Evolutionary conservation across 2,888 invertebrate species (phyloP), one percentile per base, ranked within the genome.

Genomic region (Stenoptilia bipunctidactyla): DNA sequence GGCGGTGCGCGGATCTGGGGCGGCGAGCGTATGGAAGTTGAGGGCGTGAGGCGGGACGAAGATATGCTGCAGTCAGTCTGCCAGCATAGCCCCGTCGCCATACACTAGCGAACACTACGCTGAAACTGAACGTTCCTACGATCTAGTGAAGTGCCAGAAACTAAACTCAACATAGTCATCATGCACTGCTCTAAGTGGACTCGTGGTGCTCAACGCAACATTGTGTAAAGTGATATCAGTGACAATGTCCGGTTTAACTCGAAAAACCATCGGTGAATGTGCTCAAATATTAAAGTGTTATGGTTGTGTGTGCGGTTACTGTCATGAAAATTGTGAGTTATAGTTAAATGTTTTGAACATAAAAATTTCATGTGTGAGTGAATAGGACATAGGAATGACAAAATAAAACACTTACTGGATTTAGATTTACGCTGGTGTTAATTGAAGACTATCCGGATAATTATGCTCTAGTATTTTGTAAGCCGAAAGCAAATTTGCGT

Each of bases 1-100:
- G 68, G 66, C 48, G 63, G 56, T 44, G 60, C 56, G 51, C 61
- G 61, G 47, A 64, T 62, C 53, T 64, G 64, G 71, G 70, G 75
- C 59, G 67, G 69, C 8, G 89, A 93, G 91, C 93, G 94, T 58
- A 94, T 93, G 84, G 82, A 80, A 46, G 82, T 79, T 51, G 82
- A 80, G 58, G 64, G 56, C 43, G n/a, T n/a, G n/a, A n/a, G n/a
- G n/a, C 76, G 77, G 55, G 70, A 70, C 47, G 84, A 77, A 53
- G 82, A 83, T 53, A 92, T 95, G 92, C 91, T 94, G 61, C 93
- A 58, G 58, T 92, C 74, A 50, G 94, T 94, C 56, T 94, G 94
- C 53, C 93, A 93, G 80, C 94, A 95, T 86, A 93, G 93, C 86
- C 94, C 96, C 59, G 95, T 96, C 65, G 94, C 93, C 73, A 96